These are phyloP conservation scores for Sprattus sprattus DNA, from an alignment of 2,113 vertebrate species.

Conservation along the genomic window DNA sequence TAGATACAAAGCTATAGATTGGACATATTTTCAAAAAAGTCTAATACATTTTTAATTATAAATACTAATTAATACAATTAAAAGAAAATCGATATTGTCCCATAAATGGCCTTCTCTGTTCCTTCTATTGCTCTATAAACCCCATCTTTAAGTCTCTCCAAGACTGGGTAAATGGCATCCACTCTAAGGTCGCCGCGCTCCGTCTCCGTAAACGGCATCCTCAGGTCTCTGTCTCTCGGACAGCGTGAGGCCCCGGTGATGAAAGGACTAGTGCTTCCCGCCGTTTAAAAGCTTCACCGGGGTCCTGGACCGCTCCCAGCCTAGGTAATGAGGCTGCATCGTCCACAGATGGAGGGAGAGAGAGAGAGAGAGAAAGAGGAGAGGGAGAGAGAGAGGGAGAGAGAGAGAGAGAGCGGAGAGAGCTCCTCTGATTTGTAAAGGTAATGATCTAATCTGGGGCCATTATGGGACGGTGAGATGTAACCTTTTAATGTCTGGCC, in stretches of 20 bases:
- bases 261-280: neutral
- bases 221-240: neutral
- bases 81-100: too few relatives aligned
- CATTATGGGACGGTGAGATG: slow-evolving; percentile 64
- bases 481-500: slow-evolving; percentile 69
- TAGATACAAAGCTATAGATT: too few relatives aligned
- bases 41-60: too few relatives aligned
- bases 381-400: neutral
- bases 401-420: slow-evolving; percentile 21
- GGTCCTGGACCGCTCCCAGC: slow-evolving; percentile 14
- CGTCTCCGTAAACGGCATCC: neutral
- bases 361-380: neutral
- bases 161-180: too few relatives aligned
- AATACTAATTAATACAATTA: too few relatives aligned
- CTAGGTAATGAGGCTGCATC: slow-evolving; percentile 50
- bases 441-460: slow-evolving; percentile 69
- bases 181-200: neutral
- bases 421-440: slow-evolving; percentile 61
- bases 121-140: too few relatives aligned
- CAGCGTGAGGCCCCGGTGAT: neutral
- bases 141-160: neutral
- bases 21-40: too few relatives aligned
- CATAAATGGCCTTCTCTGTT: too few relatives aligned
- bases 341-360: slow-evolving; percentile 17
- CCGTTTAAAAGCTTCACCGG: slow-evolving; percentile 4